Base-by-base conservation (phyloP, 2,888 invertebrate genomes). In the Lampropteryx suffumata region DNA sequence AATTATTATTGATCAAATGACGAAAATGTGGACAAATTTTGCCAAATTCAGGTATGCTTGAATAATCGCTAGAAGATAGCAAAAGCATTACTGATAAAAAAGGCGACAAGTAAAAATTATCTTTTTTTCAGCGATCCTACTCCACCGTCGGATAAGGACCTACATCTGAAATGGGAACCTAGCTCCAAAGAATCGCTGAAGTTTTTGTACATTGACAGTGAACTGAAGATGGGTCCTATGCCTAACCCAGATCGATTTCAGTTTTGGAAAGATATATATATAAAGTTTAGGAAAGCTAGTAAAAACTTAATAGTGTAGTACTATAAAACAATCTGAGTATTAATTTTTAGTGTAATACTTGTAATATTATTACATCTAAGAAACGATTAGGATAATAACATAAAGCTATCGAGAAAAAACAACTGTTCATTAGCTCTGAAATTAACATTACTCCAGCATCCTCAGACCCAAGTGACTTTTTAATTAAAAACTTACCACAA, bases 21-120 rank as follows among this genome's bases (percentile, higher is more conserved):
- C 86, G 1, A 71, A 67, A 36, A 60, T 87, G 65, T 88, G 88
- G 89, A 82, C 79, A 0, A 79, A 89, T 58, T 89, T 88, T 54
- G 88, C 87, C 3, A 87, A 86, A 71, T 78, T 76, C 55, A 80
- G 85, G 89, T 89, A 62, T n/a, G n/a, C n/a, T n/a, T n/a, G n/a
- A n/a, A n/a, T n/a, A n/a, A n/a, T n/a, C n/a, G n/a, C n/a, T n/a
- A n/a, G n/a, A n/a, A n/a, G n/a, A n/a, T n/a, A n/a, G n/a, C n/a
- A n/a, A n/a, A n/a, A n/a, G n/a, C n/a, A n/a, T n/a, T n/a, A n/a
- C n/a, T n/a, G n/a, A n/a, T n/a, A n/a, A n/a, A n/a, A n/a, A n/a
- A n/a, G n/a, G n/a, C n/a, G n/a, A 3, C 5, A 5, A 21, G 2
- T 21, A 2, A 21, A 21, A 21, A 21, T 3, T 5, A 21, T 21